Evolutionary conservation across 1,140 invertebrate species (phyloP).

Genomic region (Trichoplusia ni): DNA sequence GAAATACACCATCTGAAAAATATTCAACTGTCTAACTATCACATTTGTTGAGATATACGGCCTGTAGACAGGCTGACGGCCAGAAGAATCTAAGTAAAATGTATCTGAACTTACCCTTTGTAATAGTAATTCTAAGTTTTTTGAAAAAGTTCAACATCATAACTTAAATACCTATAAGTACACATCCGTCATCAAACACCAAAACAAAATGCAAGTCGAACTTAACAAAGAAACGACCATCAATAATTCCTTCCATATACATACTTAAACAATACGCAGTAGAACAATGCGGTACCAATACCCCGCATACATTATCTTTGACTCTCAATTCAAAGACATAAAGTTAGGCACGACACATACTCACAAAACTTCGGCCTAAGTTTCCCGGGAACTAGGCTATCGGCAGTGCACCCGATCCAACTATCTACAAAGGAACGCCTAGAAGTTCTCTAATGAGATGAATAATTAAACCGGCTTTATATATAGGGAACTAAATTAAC

Average conservation of each 20-base stretch:
- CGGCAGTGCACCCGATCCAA: slow-evolving; percentile 41
- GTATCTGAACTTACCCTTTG: too few relatives aligned
- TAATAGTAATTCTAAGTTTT: too few relatives aligned
- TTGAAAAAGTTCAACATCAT: too few relatives aligned
- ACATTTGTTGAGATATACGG: too few relatives aligned
- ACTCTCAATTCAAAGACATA: slow-evolving; percentile 52
- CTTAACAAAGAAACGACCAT: too few relatives aligned
- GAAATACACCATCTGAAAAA: too few relatives aligned
- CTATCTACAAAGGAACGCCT: slow-evolving; percentile 62
- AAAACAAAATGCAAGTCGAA: too few relatives aligned
- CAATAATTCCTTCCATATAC: slow-evolving; percentile 1
- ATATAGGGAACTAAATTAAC: slow-evolving; percentile 34
- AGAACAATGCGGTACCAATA: slow-evolving; percentile 27
- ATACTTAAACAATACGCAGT: slow-evolving; percentile 3
- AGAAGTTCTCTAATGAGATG: slow-evolving; percentile 73
- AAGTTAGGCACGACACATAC: slow-evolving; percentile 57
- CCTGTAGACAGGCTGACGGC: too few relatives aligned
- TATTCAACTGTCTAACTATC: too few relatives aligned
- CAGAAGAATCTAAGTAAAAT: too few relatives aligned
- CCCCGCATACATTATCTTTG: slow-evolving; percentile 49
- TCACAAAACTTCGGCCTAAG: slow-evolving; percentile 57
- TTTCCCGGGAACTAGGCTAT: slow-evolving; percentile 63
- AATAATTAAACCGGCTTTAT: slow-evolving; percentile 68
- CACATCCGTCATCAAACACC: too few relatives aligned
- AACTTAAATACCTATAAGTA: too few relatives aligned